Evolutionary conservation across 2,113 vertebrate genomes (phyloP), one percentile per base, ranked within the genome.

Genomic region (Echinops telfairi): DNA sequence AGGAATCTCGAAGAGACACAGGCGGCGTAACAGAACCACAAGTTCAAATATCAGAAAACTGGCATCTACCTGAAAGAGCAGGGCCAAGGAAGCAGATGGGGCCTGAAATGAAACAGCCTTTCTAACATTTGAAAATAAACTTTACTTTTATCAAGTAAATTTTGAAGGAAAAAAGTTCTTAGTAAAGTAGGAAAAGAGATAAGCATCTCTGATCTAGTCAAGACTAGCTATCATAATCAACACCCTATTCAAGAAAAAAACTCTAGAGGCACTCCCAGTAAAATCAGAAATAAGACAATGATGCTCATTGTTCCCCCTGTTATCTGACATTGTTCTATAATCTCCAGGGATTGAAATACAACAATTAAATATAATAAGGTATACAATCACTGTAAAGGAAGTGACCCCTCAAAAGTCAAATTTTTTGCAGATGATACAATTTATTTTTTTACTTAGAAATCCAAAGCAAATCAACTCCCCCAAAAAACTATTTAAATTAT

Each of bases 231-330:
- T 91, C 80, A 88, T 64, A 71, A 83, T 78, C 70, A 75, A 73
- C 47, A 38, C 25, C 10, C 25, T 66, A 76, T 23, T 75, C 53
- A 88, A 86, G 17, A 82, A 68, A 71, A 77, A 81, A 94, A 91
- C 77, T 83, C 23, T 36, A 58, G 53, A 76, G 9, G 40, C 70
- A 79, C 93, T 92, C 62, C 38, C 16, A 80, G 31, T 83, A 33
- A 86, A 91, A 82, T 90, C 23, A 92, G 29, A 95, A 92, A 85
- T 73, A 83, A 88, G 62, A 86, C 19, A 85, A 43, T 68, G 71
- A 82, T 76, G 20, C 25, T 88, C 60, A 90, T 33, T 89, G 57
- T 68, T 62, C n/a, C 80, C 11, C 62, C 7, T 60, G 6, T 23
- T 68, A 57, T 82, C 75, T 82, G 58, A 73, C 70, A 62, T 88